These are phyloP conservation scores for Penaeus japonicus DNA, from an alignment of 1,140 invertebrate species.

Conservation along the genomic window DNA sequence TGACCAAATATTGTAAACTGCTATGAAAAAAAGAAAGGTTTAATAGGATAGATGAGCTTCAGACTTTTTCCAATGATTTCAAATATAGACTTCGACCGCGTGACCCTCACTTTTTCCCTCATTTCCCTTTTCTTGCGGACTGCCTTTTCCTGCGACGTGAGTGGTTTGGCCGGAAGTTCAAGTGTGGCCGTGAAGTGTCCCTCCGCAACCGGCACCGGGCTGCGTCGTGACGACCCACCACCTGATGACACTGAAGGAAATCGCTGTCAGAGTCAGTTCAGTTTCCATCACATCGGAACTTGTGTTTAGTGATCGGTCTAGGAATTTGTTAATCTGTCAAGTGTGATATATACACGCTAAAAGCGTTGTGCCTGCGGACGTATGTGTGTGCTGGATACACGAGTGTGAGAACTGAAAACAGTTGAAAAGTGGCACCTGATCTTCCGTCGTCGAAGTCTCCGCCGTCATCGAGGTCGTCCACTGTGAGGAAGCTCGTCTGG, in stretches of 20 bases:
- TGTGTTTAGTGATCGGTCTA: too few relatives aligned
- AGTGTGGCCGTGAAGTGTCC: constrained; percentile 24
- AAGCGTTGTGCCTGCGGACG: too few relatives aligned
- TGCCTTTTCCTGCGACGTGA: constrained; percentile 45
- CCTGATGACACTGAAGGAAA: constrained; percentile 47
- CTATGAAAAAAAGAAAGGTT: too few relatives aligned
- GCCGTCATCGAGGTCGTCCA: constrained; percentile 56
- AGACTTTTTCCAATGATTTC: not conserved
- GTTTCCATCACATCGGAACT: too few relatives aligned
- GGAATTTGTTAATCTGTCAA: too few relatives aligned
- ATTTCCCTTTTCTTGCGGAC: constrained; percentile 50
- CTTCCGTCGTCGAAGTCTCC: constrained; percentile 50
- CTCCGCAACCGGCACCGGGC: constrained; percentile 31
- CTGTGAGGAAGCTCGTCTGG: constrained; percentile 21
- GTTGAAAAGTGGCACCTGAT: constrained; percentile 22
- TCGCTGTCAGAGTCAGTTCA: too few relatives aligned
- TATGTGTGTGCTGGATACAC: too few relatives aligned
- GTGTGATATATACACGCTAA: too few relatives aligned
- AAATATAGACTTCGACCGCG: not conserved
- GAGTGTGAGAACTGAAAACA: too few relatives aligned
- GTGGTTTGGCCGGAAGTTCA: constrained; percentile 44
- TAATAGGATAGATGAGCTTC: too few relatives aligned
- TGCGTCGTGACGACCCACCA: constrained; percentile 46
- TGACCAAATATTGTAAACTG: too few relatives aligned
- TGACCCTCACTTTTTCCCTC: constrained; percentile 40